Conservation (phyloP, 2,888 invertebrate genomes). For the Chorisops tibialis region DNA sequence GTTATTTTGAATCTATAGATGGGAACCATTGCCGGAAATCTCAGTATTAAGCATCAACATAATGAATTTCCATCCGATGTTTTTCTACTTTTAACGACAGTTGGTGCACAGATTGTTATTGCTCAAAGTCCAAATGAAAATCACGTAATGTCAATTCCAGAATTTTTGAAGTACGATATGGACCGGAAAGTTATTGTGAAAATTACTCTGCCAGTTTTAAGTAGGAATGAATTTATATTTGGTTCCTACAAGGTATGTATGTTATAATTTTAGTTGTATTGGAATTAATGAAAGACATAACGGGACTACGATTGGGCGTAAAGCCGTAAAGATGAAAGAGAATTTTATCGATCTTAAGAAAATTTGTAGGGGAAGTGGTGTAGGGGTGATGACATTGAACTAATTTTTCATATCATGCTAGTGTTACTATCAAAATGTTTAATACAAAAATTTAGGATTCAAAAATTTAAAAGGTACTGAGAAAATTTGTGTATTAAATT, state of each 20-base stretch:
- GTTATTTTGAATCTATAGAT: constrained; percentile 46
- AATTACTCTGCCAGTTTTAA: constrained; percentile 54
- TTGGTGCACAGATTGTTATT: constrained; percentile 45
- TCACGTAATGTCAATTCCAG: constrained; percentile 33
- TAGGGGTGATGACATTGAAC: too few relatives aligned
- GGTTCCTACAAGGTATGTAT: constrained; percentile 43
- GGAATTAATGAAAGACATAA: too few relatives aligned
- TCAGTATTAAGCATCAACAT: constrained; percentile 63
- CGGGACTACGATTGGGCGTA: too few relatives aligned
- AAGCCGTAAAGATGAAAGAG: too few relatives aligned
- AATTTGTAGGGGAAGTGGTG: too few relatives aligned
- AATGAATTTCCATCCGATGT: constrained; percentile 65
- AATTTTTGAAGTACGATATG: constrained; percentile 61
- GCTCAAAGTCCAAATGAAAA: constrained; percentile 38
- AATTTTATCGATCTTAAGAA: too few relatives aligned
- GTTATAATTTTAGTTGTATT: too few relatives aligned
- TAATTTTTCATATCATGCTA: too few relatives aligned
- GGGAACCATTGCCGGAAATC: constrained; percentile 63
- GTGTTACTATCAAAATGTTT: too few relatives aligned
- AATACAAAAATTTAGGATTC: too few relatives aligned
- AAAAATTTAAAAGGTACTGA: too few relatives aligned
- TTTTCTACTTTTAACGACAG: constrained; percentile 51
- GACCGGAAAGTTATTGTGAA: constrained; percentile 60
- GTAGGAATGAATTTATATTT: constrained; percentile 51
- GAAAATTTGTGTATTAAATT: too few relatives aligned